These are phyloP conservation scores for Dendroctonus ponderosae DNA, from an alignment of 1,140 invertebrate genomes.

Conservation along the genomic window DNA sequence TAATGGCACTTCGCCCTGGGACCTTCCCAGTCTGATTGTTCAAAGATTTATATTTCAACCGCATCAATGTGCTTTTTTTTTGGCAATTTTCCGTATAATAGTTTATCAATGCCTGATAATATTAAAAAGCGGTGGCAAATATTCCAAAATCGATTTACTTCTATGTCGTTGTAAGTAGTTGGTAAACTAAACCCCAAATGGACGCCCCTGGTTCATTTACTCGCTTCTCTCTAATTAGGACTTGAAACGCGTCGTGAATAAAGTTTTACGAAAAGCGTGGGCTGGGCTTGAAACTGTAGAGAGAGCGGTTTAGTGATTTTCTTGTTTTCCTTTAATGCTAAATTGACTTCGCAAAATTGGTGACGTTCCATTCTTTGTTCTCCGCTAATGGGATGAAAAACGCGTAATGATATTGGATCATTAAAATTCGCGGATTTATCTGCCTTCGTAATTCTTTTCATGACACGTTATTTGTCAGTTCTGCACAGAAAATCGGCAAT, in stretches of 20 bases:
- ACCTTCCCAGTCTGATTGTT: no score
- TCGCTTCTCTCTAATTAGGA: constrained; percentile 23
- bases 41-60: no score
- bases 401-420: neutral
- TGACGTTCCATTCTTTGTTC: constrained; percentile 12
- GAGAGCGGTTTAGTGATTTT: constrained; percentile 15
- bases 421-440: constrained; percentile 1
- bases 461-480: no score
- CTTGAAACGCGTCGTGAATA: constrained; percentile 23
- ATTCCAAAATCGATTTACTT: no score
- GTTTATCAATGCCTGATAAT: no score
- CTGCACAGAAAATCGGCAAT: no score
- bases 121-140: no score
- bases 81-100: no score
- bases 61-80: no score
- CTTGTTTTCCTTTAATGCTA: constrained; percentile 23
- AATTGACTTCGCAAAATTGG: constrained; percentile 26
- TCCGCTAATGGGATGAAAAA: constrained; percentile 14
- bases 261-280: constrained; percentile 22
- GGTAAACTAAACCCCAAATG: constrained; percentile 9
- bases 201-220: constrained; percentile 21
- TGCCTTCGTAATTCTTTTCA: neutral
- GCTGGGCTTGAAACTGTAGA: constrained; percentile 10
- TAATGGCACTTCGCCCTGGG: no score
- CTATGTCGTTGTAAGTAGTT: no score